phyloP scores from a whole-genome alignment of 2,888 invertebrate species.

The Melangyna quadrimaculata region DNA sequence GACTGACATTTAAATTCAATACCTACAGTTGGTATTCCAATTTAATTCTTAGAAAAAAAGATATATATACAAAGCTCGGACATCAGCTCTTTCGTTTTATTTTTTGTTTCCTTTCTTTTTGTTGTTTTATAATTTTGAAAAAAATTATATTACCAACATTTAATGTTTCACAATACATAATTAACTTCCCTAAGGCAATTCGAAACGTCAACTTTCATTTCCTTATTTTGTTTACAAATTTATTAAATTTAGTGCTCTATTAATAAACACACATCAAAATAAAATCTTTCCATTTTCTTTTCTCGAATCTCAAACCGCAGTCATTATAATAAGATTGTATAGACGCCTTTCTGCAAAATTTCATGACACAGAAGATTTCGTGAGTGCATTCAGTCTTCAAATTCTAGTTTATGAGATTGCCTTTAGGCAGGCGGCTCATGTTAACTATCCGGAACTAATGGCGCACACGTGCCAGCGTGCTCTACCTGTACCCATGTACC shows the following conservation, averaged over 20 bases:
- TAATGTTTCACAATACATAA: no score
- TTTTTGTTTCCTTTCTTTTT: neutral
- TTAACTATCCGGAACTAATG: neutral
- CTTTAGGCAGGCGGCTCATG: neutral
- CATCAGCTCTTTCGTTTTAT: neutral
- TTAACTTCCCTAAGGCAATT: no score
- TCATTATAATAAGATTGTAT: neutral
- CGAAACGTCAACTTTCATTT: no score
- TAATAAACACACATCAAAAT: no score
- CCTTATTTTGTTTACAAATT: no score
- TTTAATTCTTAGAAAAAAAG: no score
- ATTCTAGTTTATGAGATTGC: neutral
- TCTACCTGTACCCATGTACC: no score
- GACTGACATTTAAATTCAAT: neutral
- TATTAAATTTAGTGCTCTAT: no score
- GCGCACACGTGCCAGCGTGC: constrained; percentile 10
- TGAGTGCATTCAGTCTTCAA: neutral
- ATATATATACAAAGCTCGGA: no score
- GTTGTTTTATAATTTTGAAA: no score
- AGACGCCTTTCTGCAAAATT: neutral
- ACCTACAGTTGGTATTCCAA: no score
- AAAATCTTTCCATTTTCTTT: neutral
- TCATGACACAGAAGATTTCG: neutral
- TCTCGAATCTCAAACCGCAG: neutral
- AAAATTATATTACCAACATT: no score